Evolutionary conservation across 2,797 vertebrate genomes (phyloP).

Genomic region (Phoxinus dragarum): DNA sequence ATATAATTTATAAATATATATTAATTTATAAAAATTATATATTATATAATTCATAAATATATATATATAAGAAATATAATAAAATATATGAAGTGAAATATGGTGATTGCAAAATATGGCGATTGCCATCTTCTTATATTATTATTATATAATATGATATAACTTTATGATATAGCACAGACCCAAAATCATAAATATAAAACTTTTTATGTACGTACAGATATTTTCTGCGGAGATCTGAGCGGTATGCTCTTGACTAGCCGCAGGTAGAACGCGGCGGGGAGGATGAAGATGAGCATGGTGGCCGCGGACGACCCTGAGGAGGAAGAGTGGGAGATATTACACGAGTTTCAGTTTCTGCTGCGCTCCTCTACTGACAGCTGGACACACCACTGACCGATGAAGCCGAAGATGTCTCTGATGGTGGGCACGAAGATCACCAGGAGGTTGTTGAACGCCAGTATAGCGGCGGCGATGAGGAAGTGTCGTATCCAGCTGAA

Average conservation of each 20-base stretch:
- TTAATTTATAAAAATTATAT: no score
- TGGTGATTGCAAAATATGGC: no score
- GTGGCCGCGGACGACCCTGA: slow-evolving; percentile 95
- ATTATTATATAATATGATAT: no score
- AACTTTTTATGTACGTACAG: slow-evolving; percentile 77
- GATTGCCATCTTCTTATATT: no score
- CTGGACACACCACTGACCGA: slow-evolving; percentile 80
- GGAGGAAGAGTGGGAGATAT: not conserved
- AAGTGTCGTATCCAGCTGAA: slow-evolving; percentile 95
- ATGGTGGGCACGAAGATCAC: slow-evolving; percentile 97
- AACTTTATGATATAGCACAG: no score
- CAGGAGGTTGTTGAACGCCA: slow-evolving; percentile 88
- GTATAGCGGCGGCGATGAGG: slow-evolving; percentile 84
- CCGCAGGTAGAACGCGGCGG: slow-evolving; percentile 91
- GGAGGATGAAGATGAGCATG: slow-evolving; percentile 96
- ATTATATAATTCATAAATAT: not conserved
- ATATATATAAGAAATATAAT: no score
- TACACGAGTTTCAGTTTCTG: no score
- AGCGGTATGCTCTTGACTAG: slow-evolving; percentile 89
- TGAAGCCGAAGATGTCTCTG: slow-evolving; percentile 98
- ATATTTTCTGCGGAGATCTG: slow-evolving; percentile 91
- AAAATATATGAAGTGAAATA: no score
- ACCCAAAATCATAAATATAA: no score
- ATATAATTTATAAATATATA: not conserved
- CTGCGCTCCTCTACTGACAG: no score